Evolutionary conservation across 37 sponge, comb jelly and placozoan genomes (phyloP), one percentile per base, ranked within the genome.

Genomic region (Crambe crambe): DNA sequence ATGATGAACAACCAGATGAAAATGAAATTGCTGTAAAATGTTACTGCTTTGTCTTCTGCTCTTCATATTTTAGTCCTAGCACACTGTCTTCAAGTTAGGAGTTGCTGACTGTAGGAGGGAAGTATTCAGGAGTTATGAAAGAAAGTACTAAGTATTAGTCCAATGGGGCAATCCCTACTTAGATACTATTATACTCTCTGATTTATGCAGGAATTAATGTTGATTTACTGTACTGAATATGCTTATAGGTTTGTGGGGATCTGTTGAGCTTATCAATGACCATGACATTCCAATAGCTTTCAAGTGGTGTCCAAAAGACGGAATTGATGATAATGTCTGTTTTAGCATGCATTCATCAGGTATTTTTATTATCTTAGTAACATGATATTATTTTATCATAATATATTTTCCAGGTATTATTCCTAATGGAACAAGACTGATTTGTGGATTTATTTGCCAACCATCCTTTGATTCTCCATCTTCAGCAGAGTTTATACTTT

Each of bases 381-480:
- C 31, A 63, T 42, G 54, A 39, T 30, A 44, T 1, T 27, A 5
- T 2, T 1, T 74, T 76, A 1, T 47, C 37, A 56, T 30, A 56
- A 58, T 58, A n/a, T 39, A 8, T 8, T 38, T 22, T 37, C 1
- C 12, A 89, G 89, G 94, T 30, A 54, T 81, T 30, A 82, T 94
- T 0, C 81, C 89, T 70, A 76, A 87, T n/a, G 51, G 78, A 41
- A 74, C 57, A 38, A 75, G 69, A 27, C 81, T 94, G 70, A 58
- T 51, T 44, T 89, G 94, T 80, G 94, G 83, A 23, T 86, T 94
- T 67, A 35, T 84, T 23, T 89, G 80, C 37, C 83, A 64, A 36
- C 89, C 89, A 1, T 71, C 85, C 69, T 84, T 68, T 59, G 47
- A 63, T 41, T 80, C 63, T 26, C 79, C 89, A 34, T 43, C 60